These are phyloP conservation scores for Resseliella maxima DNA, from an alignment of 2,888 invertebrate species.

Conservation along the genomic window DNA sequence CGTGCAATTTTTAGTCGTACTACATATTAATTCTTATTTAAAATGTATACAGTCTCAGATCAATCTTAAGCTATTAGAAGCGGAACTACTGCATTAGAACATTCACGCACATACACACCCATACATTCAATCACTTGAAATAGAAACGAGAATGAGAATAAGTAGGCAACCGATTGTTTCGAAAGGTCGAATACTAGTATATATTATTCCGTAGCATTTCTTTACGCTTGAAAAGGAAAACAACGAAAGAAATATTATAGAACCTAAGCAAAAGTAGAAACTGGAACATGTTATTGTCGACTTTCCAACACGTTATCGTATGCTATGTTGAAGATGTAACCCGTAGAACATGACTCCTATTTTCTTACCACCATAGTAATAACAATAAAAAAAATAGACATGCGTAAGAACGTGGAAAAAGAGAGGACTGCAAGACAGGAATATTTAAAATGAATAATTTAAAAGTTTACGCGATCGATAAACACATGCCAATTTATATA, in stretches of 20 bases:
- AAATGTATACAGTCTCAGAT: not conserved
- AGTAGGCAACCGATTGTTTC: slow-evolving; percentile 2
- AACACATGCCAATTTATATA: slow-evolving; percentile 12
- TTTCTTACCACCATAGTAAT: not conserved
- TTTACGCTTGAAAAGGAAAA: not conserved
- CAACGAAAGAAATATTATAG: not conserved
- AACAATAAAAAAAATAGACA: not conserved
- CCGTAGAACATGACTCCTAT: not conserved
- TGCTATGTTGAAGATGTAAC: not conserved
- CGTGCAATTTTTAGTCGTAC: not conserved
- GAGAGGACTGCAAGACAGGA: not conserved
- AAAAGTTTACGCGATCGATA: not conserved
- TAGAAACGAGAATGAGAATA: not conserved
- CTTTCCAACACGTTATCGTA: not conserved
- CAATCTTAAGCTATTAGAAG: not conserved
- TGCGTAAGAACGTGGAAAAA: not conserved
- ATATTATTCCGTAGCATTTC: slow-evolving; percentile 16
- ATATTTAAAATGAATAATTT: not conserved
- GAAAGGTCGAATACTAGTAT: slow-evolving; percentile 8
- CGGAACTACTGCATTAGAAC: not conserved
- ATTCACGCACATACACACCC: not conserved
- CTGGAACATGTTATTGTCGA: not conserved
- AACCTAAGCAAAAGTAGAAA: not conserved
- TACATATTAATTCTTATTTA: not conserved
- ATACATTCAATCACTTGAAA: not conserved